Evolutionary conservation across 2,113 vertebrate genomes (phyloP).

Genomic region (Potamarius usumacintae): DNA sequence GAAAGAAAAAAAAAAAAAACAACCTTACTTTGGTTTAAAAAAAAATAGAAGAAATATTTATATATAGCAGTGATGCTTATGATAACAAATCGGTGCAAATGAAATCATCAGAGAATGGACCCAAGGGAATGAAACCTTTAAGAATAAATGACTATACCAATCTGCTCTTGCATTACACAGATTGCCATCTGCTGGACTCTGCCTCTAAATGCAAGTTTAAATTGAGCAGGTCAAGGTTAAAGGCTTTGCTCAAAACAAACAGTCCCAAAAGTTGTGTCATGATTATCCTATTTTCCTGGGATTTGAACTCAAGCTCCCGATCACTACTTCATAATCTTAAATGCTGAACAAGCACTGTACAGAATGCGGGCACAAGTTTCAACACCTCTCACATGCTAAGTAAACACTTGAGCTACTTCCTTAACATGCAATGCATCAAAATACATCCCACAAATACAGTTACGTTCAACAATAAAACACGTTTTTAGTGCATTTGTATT

Average conservation of each 20-base stretch:
- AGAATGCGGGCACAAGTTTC: background rate
- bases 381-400: background rate
- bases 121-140: background rate
- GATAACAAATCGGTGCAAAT: background rate
- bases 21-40: background rate
- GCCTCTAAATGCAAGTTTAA: background rate
- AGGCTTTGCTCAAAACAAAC: background rate
- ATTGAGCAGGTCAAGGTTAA: background rate
- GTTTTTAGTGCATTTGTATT: background rate
- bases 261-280: background rate
- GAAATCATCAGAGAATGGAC: background rate
- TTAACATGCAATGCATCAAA: background rate
- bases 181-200: slow-evolving; percentile 49
- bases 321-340: background rate
- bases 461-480: background rate
- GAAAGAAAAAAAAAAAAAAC: background rate
- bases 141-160: background rate
- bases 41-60: background rate
- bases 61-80: background rate
- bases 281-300: background rate
- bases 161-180: slow-evolving; percentile 22
- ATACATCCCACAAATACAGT: background rate
- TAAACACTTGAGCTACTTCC: background rate
- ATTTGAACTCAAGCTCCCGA: background rate
- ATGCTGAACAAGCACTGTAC: background rate